A percentile compares a stretch with the other conserved stretches of the same genome.
These are phyloP conservation scores for Gobionotothen gibberifrons DNA, from an alignment of 2,797 vertebrate species.

Conservation along the genomic window DNA sequence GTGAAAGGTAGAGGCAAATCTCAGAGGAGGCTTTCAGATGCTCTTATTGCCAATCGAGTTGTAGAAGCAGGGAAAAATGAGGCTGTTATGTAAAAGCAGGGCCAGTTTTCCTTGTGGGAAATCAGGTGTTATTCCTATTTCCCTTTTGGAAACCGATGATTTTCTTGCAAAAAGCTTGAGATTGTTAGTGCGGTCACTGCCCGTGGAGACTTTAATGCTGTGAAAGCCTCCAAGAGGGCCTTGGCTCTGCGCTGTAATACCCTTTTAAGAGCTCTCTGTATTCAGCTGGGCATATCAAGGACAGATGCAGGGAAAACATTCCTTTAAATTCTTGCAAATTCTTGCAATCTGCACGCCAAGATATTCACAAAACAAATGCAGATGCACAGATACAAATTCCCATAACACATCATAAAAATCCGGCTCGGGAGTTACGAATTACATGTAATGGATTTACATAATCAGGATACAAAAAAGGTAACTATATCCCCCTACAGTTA, in stretches of 20 bases:
- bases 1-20: background rate
- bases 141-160: conserved; percentile 23
- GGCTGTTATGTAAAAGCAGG: background rate
- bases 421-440: too few relatives aligned
- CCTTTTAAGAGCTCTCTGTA: conserved; percentile 62
- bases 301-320: conserved; percentile 43
- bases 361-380: background rate
- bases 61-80: conserved; percentile 2
- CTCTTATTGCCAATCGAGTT: background rate
- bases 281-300: conserved; percentile 67
- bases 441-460: too few relatives aligned
- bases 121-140: conserved; percentile 18
- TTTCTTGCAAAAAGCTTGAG: conserved; percentile 29
- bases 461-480: too few relatives aligned
- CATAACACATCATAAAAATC: background rate
- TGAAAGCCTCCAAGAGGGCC: conserved; percentile 41
- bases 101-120: background rate
- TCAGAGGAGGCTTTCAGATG: background rate
- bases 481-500: too few relatives aligned
- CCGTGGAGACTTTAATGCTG: conserved; percentile 43
- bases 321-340: conserved; percentile 49
- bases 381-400: background rate
- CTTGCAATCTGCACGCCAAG: conserved; percentile 19
- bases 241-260: conserved; percentile 39
- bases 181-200: conserved; percentile 15